These are phyloP conservation scores for Sebastes umbrosus DNA, from an alignment of 2,797 vertebrate species.

Conservation along the genomic window DNA sequence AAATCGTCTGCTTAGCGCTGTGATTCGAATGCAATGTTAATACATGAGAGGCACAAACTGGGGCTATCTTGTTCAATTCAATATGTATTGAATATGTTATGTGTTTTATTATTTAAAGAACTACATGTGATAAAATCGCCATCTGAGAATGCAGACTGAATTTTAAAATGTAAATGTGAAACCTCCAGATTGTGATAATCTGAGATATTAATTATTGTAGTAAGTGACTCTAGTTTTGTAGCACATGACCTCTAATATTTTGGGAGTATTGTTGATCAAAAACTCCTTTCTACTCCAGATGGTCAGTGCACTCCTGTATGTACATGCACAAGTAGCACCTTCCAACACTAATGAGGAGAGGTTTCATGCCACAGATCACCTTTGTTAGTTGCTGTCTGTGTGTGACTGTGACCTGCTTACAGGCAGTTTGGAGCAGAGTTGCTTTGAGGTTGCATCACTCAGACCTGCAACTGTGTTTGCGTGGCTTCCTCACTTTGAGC, in stretches of 20 bases:
- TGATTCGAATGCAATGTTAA: background rate
- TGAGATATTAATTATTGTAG: background rate
- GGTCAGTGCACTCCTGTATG: background rate
- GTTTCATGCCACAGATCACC: conserved; percentile 43
- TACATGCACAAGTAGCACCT: background rate
- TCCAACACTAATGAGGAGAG: conserved; percentile 40
- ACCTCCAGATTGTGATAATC: background rate
- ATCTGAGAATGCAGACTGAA: background rate
- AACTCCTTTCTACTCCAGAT: background rate
- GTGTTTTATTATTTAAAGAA: background rate
- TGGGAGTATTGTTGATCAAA: background rate
- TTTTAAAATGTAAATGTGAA: background rate
- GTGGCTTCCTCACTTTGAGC: conserved; percentile 63
- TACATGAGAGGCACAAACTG: background rate
- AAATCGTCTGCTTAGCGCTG: background rate
- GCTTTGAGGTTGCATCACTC: conserved; percentile 74
- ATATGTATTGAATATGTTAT: background rate
- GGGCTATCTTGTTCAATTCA: background rate
- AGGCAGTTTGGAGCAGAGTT: conserved; percentile 60
- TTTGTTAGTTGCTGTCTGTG: conserved; percentile 41
- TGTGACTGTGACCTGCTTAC: conserved; percentile 71
- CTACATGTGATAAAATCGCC: background rate
- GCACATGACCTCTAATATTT: background rate
- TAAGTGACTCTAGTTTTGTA: background rate
- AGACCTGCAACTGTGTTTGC: conserved; percentile 69